Evolutionary conservation across 2,888 invertebrate genomes (phyloP).

Genomic region (Augiades crinisus): DNA sequence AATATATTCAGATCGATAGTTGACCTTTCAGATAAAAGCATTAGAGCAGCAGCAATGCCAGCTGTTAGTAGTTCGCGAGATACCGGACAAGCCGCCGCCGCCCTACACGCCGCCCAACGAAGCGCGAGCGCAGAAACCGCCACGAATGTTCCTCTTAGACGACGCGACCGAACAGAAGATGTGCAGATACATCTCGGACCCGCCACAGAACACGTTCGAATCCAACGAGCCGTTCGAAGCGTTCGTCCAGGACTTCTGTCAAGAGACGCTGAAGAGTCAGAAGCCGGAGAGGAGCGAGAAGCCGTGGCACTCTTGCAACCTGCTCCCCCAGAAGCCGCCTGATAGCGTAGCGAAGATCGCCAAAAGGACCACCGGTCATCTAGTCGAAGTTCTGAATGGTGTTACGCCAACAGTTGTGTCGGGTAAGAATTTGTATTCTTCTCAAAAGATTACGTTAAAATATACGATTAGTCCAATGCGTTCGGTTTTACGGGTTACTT

Average conservation of each 20-base stretch:
- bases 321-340: slow-evolving; percentile 52
- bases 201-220: slow-evolving; percentile 2
- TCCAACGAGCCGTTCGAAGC: slow-evolving; percentile 49
- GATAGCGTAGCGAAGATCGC: slow-evolving; percentile 43
- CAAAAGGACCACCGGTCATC: slow-evolving; percentile 43
- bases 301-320: slow-evolving; percentile 66
- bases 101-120: slow-evolving; percentile 69
- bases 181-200: slow-evolving; percentile 36
- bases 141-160: slow-evolving; percentile 48
- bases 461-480: no score
- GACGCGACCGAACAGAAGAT: slow-evolving; percentile 46
- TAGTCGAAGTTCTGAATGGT: slow-evolving; percentile 53
- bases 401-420: slow-evolving; percentile 51
- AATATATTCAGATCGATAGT: not conserved
- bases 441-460: no score
- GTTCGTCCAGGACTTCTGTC: slow-evolving; percentile 60
- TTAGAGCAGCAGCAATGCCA: slow-evolving; percentile 69
- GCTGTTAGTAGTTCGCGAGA: slow-evolving; percentile 65
- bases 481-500: no score
- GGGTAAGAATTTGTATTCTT: no score
- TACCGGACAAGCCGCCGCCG: slow-evolving; percentile 74
- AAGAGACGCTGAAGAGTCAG: slow-evolving; percentile 50
- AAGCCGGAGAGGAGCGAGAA: slow-evolving; percentile 48
- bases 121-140: slow-evolving; percentile 38
- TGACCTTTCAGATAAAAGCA: slow-evolving; percentile 61